Base-by-base conservation (phyloP, 2,888 invertebrate genomes). In the Synergus umbraculus region DNA sequence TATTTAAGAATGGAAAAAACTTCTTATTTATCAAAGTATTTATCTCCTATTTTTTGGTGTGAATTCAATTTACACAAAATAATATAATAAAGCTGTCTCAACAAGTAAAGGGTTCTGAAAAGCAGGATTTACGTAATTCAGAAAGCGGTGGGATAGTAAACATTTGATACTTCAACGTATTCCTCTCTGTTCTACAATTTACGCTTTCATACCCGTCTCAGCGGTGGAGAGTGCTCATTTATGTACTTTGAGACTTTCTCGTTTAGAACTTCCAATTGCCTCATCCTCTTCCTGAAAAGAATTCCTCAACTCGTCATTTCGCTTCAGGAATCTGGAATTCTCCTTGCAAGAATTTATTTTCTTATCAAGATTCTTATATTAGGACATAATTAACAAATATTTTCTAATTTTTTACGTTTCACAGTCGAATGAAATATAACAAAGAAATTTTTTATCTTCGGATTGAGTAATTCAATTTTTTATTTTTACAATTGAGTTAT, bases 121-220 rank as follows among this genome's bases (percentile, higher is more conserved):
- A 79, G 82, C 65, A 76, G 85, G 85, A 88, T 88, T 87, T 86
- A 85, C 84, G 84, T 85, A 86, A 86, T 87, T 86, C 85, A 83
- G 82, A 81, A 79, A 84, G 81, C 85, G 76, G 77, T 76, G 83
- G 80, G 82, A 85, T 80, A 79, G 87, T 84, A 87, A 88, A 87
- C 86, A 87, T 86, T 85, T 85, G 84, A 85, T 81, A 84, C 83
- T 87, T 84, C 76, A 79, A 80, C 78, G 77, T 76, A 78, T 81
- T 83, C 83, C 22, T 7, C 46, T 69, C 29, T 69, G 67, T 69
- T 69, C 49, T 49, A 46, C 46, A 69, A 69, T 49, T 69, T 29
- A 49, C 46, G 67, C 29, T 46, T 69, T 69, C 67, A 69, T 69
- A 69, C 49, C 67, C 44, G 13, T 29, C 18, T 29, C 49, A 69